Percentiles rank a stretch among this genome's conserved stretches.
phyloP scores from a whole-genome alignment of 2,113 vertebrate species.

The Dinomys branickii region DNA sequence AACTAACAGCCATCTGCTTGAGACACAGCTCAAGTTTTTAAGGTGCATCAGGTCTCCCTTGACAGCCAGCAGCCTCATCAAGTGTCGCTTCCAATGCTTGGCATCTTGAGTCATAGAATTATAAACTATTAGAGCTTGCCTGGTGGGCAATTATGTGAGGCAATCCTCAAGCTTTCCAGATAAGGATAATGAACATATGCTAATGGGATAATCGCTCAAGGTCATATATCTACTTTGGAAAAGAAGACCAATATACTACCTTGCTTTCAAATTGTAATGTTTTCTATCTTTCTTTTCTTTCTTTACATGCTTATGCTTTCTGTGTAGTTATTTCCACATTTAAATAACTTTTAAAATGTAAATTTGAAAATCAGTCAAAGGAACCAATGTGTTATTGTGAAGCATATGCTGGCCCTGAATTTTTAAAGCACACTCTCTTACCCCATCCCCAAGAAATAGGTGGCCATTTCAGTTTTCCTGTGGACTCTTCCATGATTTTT shows the following conservation, averaged over 20 bases:
- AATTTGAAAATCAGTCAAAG: constrained; percentile 1
- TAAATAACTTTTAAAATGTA: not conserved
- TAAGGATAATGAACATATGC: not conserved
- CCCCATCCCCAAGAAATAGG: not conserved
- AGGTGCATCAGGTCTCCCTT: not conserved
- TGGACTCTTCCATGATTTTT: not conserved
- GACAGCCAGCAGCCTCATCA: not conserved
- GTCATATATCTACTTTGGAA: not conserved
- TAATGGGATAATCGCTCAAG: constrained; percentile 20
- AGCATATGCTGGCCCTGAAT: not conserved
- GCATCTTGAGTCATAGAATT: not conserved
- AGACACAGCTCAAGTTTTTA: constrained; percentile 46
- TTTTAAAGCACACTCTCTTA: not conserved
- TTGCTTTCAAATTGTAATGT: not conserved
- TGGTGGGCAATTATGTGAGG: not conserved
- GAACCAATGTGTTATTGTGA: not conserved
- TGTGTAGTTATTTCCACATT: not conserved
- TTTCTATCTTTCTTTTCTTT: not conserved
- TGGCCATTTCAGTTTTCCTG: not conserved
- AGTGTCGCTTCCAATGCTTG: not conserved
- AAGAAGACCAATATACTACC: not conserved
- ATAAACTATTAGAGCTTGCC: not conserved
- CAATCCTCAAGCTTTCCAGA: not conserved
- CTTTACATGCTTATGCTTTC: not conserved
- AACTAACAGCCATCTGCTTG: constrained; percentile 40